phyloP scores from a whole-genome alignment of 37 sponge, comb jelly and placozoan species.

The Haliclona indistincta region DNA sequence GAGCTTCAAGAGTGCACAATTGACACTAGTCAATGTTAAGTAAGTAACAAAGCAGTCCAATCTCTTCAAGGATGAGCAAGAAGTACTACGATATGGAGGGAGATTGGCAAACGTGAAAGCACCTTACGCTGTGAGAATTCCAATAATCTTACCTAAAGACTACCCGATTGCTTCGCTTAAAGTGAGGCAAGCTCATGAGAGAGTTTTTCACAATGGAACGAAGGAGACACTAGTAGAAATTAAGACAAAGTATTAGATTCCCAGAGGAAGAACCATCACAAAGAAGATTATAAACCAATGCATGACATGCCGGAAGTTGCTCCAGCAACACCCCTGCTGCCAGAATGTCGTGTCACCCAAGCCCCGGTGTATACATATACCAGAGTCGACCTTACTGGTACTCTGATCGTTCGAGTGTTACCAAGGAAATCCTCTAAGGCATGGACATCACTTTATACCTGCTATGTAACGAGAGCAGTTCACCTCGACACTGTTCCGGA shows the following conservation, averaged over 20 bases:
- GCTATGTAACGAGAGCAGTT: conserved; percentile 43
- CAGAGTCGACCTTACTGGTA: conserved; percentile 38
- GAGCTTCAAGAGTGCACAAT: conserved; percentile 39
- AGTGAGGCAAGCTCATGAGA: conserved; percentile 33
- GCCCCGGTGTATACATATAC: conserved; percentile 12
- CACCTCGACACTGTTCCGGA: conserved; percentile 40
- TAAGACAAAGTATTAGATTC: conserved; percentile 9
- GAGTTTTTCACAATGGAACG: conserved; percentile 32
- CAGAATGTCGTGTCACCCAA: conserved; percentile 18
- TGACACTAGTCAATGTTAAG: conserved; percentile 1
- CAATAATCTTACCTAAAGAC: conserved; percentile 16
- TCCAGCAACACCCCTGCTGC: conserved; percentile 25
- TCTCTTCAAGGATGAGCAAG: conserved; percentile 1
- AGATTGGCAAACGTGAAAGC: conserved; percentile 15
- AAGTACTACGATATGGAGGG: conserved; percentile 18
- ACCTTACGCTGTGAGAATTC: conserved; percentile 2
- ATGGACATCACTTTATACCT: conserved; percentile 42
- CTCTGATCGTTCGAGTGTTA: conserved; percentile 13
- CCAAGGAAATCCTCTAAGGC: conserved; percentile 22
- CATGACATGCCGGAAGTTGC: conserved; percentile 13
- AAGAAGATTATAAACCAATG: conserved; percentile 23
- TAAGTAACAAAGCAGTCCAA: conserved; percentile 7
- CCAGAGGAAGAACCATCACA: conserved; percentile 16
- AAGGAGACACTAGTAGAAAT: conserved; percentile 22
- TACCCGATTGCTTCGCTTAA: conserved; percentile 17